Evolutionary conservation across 2,797 vertebrate genomes (phyloP).

Genomic region (Falco novaeseelandiae): DNA sequence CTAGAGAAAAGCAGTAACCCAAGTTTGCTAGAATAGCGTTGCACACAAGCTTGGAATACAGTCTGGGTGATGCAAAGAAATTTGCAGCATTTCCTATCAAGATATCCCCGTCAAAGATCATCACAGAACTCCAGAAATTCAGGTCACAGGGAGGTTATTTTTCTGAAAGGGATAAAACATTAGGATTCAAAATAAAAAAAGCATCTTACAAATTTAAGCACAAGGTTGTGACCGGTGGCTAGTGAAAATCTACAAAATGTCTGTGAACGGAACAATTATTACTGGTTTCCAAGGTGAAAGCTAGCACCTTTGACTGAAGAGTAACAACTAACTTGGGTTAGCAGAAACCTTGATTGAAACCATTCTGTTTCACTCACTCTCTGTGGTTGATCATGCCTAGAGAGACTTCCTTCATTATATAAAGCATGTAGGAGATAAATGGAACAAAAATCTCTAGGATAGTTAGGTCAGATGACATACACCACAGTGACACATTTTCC

Average conservation of each 20-base stretch:
- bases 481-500: constrained; percentile 47
- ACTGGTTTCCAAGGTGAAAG: constrained; percentile 43
- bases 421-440: constrained; percentile 44
- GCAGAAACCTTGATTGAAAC: constrained; percentile 60
- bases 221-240: not conserved
- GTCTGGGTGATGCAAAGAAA: not conserved
- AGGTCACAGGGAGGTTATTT: constrained; percentile 1
- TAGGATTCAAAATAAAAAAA: not conserved
- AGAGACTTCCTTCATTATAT: constrained; percentile 69
- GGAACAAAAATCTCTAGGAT: constrained; percentile 62
- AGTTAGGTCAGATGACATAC: constrained; percentile 50
- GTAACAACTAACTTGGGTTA: constrained; percentile 28
- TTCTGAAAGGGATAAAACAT: not conserved
- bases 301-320: constrained; percentile 30
- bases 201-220: constrained; percentile 3
- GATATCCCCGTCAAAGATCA: not conserved
- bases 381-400: constrained; percentile 28
- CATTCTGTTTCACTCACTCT: constrained; percentile 51
- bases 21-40: not conserved
- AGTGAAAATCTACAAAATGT: not conserved
- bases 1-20: not conserved
- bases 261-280: constrained; percentile 24
- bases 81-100: not conserved
- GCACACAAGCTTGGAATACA: not conserved
- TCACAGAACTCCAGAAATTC: constrained; percentile 22